Evolutionary conservation across 2,888 invertebrate species (phyloP).

Genomic region (Diadromus collaris): DNA sequence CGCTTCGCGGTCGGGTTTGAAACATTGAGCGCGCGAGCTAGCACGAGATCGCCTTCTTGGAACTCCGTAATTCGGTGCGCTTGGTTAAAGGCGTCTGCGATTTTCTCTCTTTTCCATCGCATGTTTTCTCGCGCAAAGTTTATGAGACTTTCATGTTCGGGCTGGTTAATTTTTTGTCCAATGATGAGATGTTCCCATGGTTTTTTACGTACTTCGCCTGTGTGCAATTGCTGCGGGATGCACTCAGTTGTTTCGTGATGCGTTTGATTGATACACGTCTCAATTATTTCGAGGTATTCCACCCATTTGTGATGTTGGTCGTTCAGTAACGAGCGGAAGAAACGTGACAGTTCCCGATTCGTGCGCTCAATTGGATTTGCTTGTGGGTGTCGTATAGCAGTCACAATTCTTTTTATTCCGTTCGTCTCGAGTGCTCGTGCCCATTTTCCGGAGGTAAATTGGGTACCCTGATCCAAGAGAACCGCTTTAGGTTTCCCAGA

Average conservation of each 20-base stretch:
- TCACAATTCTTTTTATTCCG: background rate
- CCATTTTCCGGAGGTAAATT: slow-evolving; percentile 21
- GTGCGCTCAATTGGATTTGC: no score
- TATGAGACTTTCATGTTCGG: background rate
- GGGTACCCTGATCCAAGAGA: no score
- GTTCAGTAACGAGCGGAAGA: background rate
- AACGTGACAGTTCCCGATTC: no score
- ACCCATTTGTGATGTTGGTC: background rate
- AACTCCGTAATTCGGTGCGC: background rate
- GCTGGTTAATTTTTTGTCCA: background rate
- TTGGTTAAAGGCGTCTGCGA: background rate
- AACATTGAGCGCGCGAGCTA: background rate
- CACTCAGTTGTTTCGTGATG: no score
- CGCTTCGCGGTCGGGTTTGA: background rate
- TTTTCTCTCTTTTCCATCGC: background rate
- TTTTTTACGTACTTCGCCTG: background rate
- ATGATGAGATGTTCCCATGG: background rate
- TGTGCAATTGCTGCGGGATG: background rate
- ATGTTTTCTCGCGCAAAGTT: background rate
- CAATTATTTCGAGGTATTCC: background rate
- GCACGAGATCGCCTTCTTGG: background rate
- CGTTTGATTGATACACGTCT: background rate
- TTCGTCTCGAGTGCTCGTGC: background rate
- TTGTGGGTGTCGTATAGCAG: background rate
- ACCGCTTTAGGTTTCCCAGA: background rate